phyloP scores from a whole-genome alignment of 2,888 invertebrate genomes.

The Platycnemis pennipes region DNA sequence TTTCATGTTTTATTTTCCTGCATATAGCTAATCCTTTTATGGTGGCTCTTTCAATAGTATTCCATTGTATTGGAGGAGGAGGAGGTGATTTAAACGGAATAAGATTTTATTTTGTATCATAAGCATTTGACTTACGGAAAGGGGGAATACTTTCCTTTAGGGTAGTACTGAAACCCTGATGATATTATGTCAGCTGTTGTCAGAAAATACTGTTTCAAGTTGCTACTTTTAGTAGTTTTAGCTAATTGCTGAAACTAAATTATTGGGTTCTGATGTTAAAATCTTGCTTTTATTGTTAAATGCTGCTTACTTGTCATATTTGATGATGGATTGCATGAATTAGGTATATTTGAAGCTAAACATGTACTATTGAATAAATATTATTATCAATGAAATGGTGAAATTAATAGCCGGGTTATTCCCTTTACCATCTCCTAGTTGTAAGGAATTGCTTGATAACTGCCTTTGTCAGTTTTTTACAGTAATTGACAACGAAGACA shows the following conservation, averaged over 20 bases:
- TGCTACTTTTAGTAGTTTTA: constrained; percentile 63
- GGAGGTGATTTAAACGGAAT: constrained; percentile 64
- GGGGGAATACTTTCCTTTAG: constrained; percentile 44
- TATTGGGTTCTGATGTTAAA: constrained; percentile 66
- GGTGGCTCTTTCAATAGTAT: constrained; percentile 68
- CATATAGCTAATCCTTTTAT: constrained; percentile 59
- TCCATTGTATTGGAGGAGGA: constrained; percentile 67
- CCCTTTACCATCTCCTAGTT: too few species aligned
- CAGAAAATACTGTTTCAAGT: constrained; percentile 54
- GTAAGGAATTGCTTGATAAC: too few species aligned
- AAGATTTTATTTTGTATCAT: constrained; percentile 66
- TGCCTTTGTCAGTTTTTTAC: too few species aligned
- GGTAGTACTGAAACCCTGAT: constrained; percentile 61
- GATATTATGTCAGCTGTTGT: constrained; percentile 55
- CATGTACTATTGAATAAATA: constrained; percentile 66
- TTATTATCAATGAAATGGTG: constrained; percentile 60
- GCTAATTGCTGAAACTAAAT: constrained; percentile 65
- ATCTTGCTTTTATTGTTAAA: constrained; percentile 67
- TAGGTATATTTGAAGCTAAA: constrained; percentile 66
- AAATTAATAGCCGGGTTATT: neutral
- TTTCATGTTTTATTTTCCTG: constrained; percentile 68
- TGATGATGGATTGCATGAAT: constrained; percentile 64
- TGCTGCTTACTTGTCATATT: constrained; percentile 65
- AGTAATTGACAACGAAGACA: too few species aligned
- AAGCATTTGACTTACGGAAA: constrained; percentile 61